Percentiles rank a stretch among this genome's conserved stretches.
Conservation (phyloP, 2,113 vertebrate genomes). For the Athene cunicularia region DNA sequence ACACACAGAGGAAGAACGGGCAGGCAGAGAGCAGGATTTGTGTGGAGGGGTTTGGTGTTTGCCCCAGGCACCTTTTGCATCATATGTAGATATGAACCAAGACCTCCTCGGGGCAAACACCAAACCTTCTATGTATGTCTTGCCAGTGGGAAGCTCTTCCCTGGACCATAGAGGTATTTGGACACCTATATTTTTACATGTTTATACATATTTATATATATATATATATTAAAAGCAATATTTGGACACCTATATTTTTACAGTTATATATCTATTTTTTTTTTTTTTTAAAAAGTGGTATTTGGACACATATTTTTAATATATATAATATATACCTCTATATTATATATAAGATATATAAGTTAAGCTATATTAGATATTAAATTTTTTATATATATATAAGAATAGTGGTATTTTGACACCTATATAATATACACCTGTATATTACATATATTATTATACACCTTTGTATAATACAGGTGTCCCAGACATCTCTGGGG, state of each 20-base stretch:
- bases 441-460: background rate
- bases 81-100: background rate
- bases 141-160: background rate
- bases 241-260: background rate
- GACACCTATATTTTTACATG: background rate
- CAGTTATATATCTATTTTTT: too few species aligned
- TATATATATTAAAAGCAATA: background rate
- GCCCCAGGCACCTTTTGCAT: background rate
- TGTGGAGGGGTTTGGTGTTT: background rate
- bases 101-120: background rate
- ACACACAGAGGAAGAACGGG: background rate
- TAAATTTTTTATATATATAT: too few species aligned
- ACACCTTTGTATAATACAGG: background rate
- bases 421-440: background rate
- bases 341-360: background rate
- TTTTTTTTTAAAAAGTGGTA: background rate
- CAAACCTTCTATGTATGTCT: background rate
- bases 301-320: background rate
- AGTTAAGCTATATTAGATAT: background rate
- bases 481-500: background rate
- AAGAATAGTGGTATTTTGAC: background rate
- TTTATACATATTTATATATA: background rate
- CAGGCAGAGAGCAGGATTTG: background rate
- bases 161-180: background rate
- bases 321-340: too few species aligned